These are phyloP conservation scores for Spea hammondii DNA, from an alignment of 2,797 vertebrate species.

Conservation along the genomic window DNA sequence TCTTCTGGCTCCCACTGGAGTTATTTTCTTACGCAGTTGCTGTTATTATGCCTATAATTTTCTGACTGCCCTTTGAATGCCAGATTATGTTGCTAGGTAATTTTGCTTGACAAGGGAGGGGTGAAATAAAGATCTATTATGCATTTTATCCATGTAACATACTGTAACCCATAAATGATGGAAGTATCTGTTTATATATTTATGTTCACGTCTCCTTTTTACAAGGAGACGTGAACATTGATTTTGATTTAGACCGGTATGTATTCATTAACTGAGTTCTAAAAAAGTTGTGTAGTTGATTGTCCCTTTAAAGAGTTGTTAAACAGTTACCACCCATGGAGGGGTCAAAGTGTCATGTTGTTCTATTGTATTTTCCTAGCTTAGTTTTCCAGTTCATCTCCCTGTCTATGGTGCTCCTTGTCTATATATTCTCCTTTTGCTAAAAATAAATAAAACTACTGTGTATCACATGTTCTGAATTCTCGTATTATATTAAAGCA, in stretches of 20 bases:
- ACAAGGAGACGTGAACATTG: no score
- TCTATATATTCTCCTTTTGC: background rate
- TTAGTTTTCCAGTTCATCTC: no score
- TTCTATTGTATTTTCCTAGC: no score
- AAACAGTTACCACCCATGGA: no score
- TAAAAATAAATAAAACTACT: background rate
- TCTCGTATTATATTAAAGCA: no score
- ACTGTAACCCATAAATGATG: conserved; percentile 2
- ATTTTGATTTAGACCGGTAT: no score
- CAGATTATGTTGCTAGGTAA: conserved; percentile 37
- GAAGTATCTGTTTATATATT: background rate
- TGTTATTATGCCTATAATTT: conserved; percentile 44
- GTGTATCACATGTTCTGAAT: background rate
- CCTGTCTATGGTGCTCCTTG: no score
- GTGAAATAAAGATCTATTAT: conserved; percentile 28
- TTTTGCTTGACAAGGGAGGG: conserved; percentile 23
- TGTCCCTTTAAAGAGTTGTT: no score
- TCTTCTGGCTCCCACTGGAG: conserved; percentile 26
- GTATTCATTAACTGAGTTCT: no score
- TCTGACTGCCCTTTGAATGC: conserved; percentile 38
- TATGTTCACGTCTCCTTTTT: background rate
- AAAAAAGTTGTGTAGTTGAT: background rate
- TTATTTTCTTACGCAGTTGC: conserved; percentile 37
- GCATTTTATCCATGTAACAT: background rate
- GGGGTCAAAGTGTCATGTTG: no score